Conservation (phyloP, 2,888 invertebrate species). For the Labia minor region DNA sequence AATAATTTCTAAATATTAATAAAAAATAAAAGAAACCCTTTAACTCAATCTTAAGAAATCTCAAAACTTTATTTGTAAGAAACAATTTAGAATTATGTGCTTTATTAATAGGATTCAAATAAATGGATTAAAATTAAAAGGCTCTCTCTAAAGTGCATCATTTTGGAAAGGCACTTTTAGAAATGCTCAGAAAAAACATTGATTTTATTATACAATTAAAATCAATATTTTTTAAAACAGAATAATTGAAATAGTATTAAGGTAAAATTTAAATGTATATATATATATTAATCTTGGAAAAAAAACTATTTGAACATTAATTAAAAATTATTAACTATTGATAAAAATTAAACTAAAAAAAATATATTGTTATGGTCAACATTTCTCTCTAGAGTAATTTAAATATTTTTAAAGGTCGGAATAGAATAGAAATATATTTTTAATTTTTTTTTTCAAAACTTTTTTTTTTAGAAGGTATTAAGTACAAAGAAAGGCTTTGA, state of each 20-base stretch:
- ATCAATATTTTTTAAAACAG: no score
- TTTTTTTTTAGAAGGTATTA: constrained; percentile 19
- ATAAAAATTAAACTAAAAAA: not conserved
- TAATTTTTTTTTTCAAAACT: not conserved
- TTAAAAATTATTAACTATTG: not conserved
- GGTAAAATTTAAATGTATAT: not conserved
- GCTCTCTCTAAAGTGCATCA: not conserved
- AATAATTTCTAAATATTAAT: no score
- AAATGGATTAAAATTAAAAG: no score
- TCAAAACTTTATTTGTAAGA: no score
- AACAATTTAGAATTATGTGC: no score
- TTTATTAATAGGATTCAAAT: no score
- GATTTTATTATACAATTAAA: no score
- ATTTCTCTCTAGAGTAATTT: constrained; percentile 13
- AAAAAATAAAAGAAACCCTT: no score
- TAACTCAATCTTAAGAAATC: no score
- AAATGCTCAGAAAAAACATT: no score
- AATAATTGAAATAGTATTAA: no score
- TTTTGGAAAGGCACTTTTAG: not conserved
- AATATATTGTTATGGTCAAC: not conserved
- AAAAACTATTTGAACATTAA: not conserved
- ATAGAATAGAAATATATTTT: not conserved
- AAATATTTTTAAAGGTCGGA: not conserved
- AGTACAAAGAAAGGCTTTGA: constrained; percentile 25
- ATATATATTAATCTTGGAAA: not conserved